Percentiles rank a stretch among this genome's conserved stretches.
phyloP scores from a whole-genome alignment of 2,797 vertebrate species.

The Numenius phaeopus region DNA sequence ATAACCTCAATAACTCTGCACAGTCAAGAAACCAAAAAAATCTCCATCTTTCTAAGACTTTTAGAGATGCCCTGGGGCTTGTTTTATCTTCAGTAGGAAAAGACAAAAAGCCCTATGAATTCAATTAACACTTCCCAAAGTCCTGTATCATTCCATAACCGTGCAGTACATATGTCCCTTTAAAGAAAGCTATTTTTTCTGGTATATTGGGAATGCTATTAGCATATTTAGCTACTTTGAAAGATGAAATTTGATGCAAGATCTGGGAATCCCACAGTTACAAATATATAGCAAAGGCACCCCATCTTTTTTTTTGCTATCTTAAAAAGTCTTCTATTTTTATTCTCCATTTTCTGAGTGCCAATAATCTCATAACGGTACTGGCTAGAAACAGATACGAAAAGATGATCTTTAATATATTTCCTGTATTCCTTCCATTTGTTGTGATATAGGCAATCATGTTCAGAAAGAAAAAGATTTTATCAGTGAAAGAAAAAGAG shows the following conservation, averaged over 20 bases:
- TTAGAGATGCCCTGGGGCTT: not conserved
- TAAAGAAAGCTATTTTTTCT: not conserved
- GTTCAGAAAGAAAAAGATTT: not conserved
- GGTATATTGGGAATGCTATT: not conserved
- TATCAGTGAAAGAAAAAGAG: not conserved
- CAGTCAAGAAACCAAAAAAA: not conserved
- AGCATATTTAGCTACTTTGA: not conserved
- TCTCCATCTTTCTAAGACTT: not conserved
- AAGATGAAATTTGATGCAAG: not conserved
- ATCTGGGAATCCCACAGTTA: not conserved
- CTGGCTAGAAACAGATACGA: not conserved
- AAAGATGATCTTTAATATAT: not conserved
- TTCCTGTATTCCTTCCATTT: not conserved
- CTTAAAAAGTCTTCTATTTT: not conserved
- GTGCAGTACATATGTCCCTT: not conserved
- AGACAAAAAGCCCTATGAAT: not conserved
- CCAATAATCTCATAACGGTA: not conserved
- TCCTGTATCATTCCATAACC: not conserved
- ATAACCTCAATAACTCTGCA: not conserved
- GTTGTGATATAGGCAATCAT: not conserved
- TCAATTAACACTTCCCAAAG: not conserved
- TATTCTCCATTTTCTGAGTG: not conserved
- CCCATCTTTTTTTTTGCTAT: not conserved
- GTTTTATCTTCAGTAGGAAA: not conserved
- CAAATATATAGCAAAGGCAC: not conserved